Evolutionary conservation across 2,888 invertebrate species (phyloP), one percentile per base, ranked within the genome.

Genomic region (Diadegma fenestrale): DNA sequence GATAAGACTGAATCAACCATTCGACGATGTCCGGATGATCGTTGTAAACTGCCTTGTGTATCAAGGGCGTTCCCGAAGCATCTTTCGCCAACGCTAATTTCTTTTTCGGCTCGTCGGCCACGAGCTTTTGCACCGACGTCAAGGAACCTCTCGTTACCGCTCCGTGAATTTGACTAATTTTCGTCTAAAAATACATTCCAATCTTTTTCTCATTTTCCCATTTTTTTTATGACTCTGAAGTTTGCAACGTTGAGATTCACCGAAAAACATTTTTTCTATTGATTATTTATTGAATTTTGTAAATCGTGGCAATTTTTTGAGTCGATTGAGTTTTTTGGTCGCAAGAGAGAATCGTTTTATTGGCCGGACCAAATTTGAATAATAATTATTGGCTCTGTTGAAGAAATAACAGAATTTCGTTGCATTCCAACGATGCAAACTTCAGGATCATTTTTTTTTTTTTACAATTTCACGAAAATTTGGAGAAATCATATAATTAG

Each of bases 21-120:
- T 96, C 95, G 17, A 96, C 95, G 83, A 98, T 96, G 86, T 97
- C 96, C 88, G 95, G 95, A 90, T 96, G 96, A 92, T 96, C 97
- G 92, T 96, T 96, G 92, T 96, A 97, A 17, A 98, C 96, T 0
- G 97, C 97, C 90, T 97, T 97, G 93, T 98, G 98, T 37, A 98
- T 94, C 54, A 98, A 94, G 0, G 97, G 96, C 14, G 96, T 96
- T 0, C 97, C 97, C 0, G 96, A 95, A 73, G 96, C 95, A 92
- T 97, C 97, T 89, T 96, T 96, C 71, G 97, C 96, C 63, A 95
- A 89, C 0, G 95, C 95, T 81, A 96, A 91, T 88, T 95, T 95
- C 90, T 95, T 96, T 78, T 92, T 94, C 6, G 92, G 90, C 80
- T 91, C 94, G 51, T 93, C 93, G 2, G 91, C 85, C 22, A 94